These are phyloP conservation scores for Charina bottae DNA, from an alignment of 2,113 vertebrate species.

Conservation along the genomic window DNA sequence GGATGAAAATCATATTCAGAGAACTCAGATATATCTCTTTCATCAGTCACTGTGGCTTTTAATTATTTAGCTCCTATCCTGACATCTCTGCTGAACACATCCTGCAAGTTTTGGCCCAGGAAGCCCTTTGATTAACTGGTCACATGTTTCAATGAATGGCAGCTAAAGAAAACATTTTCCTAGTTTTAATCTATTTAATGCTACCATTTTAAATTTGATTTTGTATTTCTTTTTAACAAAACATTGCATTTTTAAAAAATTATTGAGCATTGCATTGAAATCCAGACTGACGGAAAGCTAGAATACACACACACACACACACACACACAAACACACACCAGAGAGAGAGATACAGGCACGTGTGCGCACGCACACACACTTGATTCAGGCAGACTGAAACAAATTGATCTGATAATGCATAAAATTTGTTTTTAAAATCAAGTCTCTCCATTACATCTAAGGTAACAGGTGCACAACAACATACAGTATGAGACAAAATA, in stretches of 20 bases:
- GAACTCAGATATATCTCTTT: constrained; percentile 27
- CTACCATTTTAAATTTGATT: not conserved
- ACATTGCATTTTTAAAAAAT: not conserved
- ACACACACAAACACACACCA: no score
- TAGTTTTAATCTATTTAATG: constrained; percentile 2
- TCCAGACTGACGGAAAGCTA: not conserved
- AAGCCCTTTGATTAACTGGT: constrained; percentile 48
- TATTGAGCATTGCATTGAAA: not conserved
- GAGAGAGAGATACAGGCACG: no score
- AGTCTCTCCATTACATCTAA: not conserved
- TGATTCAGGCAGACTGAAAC: not conserved
- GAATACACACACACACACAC: not conserved
- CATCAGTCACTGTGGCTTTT: constrained; percentile 40
- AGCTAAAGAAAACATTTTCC: constrained; percentile 37
- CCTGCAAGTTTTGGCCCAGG: constrained; percentile 50
- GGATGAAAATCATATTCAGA: constrained; percentile 13
- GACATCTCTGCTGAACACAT: constrained; percentile 49
- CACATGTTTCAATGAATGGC: constrained; percentile 45
- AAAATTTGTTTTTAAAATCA: not conserved
- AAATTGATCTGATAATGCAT: not conserved
- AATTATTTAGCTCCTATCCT: constrained; percentile 54
- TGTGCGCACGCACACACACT: not conserved
- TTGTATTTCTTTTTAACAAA: not conserved
- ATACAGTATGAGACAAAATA: not conserved
- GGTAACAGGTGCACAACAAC: not conserved